Evolutionary conservation across 2,888 invertebrate genomes (phyloP).

Genomic region (Steinernema hermaphroditum): DNA sequence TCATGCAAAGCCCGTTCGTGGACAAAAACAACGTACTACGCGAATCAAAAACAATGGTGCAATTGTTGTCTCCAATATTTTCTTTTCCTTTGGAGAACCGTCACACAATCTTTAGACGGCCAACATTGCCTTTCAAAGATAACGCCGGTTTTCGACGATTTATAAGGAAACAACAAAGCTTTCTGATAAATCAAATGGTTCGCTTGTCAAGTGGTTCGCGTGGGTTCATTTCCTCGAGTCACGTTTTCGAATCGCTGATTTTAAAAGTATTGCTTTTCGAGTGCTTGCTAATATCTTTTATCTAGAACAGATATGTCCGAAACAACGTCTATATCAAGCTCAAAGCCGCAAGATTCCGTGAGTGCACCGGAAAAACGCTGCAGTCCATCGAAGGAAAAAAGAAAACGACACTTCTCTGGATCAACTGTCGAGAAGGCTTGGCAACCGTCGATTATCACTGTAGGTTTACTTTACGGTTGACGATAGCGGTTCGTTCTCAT

Average conservation of each 20-base stretch:
- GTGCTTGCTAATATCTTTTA: no score
- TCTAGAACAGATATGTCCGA: no score
- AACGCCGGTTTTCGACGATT: background rate
- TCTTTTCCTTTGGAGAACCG: background rate
- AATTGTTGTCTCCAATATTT: no score
- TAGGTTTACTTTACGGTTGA: slow-evolving; percentile 5
- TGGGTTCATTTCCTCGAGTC: no score
- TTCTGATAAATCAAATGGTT: background rate
- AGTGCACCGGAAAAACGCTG: no score
- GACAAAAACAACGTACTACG: no score
- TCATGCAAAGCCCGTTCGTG: no score
- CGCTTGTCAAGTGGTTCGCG: background rate
- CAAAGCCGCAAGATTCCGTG: no score
- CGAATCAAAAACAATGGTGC: no score
- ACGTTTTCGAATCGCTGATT: no score
- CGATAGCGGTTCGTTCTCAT: background rate
- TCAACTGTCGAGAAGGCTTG: background rate
- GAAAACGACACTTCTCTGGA: background rate
- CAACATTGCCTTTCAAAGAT: background rate
- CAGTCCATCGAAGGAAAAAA: no score
- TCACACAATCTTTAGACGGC: slow-evolving; percentile 7
- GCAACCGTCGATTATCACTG: slow-evolving; percentile 15
- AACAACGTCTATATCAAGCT: slow-evolving; percentile 20
- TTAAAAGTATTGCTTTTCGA: no score
- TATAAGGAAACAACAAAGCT: background rate